Evolutionary conservation across 2,797 vertebrate species (phyloP).

Genomic region (Neopelma chrysocephalum): DNA sequence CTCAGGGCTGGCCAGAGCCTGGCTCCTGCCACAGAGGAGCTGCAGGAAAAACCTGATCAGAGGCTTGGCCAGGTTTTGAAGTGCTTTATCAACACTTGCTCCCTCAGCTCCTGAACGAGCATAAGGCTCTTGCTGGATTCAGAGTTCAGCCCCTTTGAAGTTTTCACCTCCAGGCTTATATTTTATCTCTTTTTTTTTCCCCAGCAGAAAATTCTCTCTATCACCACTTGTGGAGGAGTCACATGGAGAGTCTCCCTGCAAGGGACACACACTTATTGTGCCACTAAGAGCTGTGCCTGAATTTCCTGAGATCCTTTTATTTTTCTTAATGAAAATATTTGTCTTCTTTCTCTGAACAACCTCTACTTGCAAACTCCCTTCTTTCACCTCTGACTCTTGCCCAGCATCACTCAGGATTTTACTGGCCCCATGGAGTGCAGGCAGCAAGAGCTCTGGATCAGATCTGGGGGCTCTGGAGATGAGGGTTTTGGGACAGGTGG

Average conservation of each 20-base stretch:
- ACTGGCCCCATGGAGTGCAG: not conserved
- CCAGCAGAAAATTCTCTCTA: not conserved
- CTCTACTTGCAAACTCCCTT: not conserved
- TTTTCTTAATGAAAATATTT: not conserved
- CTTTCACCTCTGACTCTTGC: not conserved
- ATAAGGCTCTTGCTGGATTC: not conserved
- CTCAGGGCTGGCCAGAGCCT: not conserved
- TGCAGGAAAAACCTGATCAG: not conserved
- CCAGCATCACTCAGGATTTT: not conserved
- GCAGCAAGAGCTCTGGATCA: fast-evolving
- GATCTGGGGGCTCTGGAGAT: fast-evolving
- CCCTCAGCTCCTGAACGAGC: not conserved
- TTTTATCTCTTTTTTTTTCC: not conserved
- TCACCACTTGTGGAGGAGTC: not conserved
- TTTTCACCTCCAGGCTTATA: constrained; percentile 20
- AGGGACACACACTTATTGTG: not conserved
- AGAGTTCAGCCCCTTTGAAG: constrained; percentile 55
- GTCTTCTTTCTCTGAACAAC: not conserved
- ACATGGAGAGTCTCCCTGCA: not conserved
- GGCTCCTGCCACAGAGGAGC: not conserved
- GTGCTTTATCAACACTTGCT: constrained; percentile 17
- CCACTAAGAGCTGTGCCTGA: not conserved
- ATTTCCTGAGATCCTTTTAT: not conserved
- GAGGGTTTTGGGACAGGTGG: fast-evolving
- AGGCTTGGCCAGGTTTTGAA: not conserved